A percentile compares a stretch with the other conserved stretches of the same genome.
phyloP scores from a whole-genome alignment of 2,888 invertebrate genomes.

The Cheilosia pagana region DNA sequence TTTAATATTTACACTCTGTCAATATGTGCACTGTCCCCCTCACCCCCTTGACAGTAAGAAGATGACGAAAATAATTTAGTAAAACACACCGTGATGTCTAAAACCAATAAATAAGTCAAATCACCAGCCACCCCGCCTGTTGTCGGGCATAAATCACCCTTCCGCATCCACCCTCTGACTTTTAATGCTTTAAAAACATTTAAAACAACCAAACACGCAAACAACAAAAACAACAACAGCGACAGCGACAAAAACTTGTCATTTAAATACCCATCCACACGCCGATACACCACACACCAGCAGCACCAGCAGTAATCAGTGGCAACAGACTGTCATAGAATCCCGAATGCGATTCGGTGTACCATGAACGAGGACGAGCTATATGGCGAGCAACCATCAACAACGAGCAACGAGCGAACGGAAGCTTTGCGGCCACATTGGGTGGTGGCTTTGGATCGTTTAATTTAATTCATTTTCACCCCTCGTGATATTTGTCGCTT shows the following conservation, averaged over 20 bases:
- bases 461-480: slow-evolving; percentile 75
- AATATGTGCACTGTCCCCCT: slow-evolving; percentile 19
- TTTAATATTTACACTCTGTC: slow-evolving; percentile 57
- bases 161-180: slow-evolving; percentile 34
- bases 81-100: slow-evolving; percentile 43
- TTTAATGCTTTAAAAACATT: slow-evolving; percentile 61
- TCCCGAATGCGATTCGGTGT: slow-evolving; percentile 33
- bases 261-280: slow-evolving; percentile 72
- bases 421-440: slow-evolving; percentile 43
- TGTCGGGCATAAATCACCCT: slow-evolving; percentile 62
- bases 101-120: slow-evolving; percentile 72
- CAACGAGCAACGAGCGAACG: slow-evolving; percentile 2
- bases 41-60: slow-evolving; percentile 34
- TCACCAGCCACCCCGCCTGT: slow-evolving; percentile 61
- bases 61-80: slow-evolving; percentile 61
- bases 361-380: slow-evolving; percentile 25
- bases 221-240: background rate
- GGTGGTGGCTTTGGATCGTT: slow-evolving; percentile 70
- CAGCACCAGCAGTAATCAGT: too few species aligned
- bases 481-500: slow-evolving; percentile 68
- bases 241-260: slow-evolving; percentile 40
- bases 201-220: slow-evolving; percentile 36
- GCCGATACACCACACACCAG: slow-evolving; percentile 33
- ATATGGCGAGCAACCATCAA: background rate
- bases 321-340: slow-evolving; percentile 57